Conservation (phyloP, 1,140 invertebrate species). For the Pogonus chalceus region DNA sequence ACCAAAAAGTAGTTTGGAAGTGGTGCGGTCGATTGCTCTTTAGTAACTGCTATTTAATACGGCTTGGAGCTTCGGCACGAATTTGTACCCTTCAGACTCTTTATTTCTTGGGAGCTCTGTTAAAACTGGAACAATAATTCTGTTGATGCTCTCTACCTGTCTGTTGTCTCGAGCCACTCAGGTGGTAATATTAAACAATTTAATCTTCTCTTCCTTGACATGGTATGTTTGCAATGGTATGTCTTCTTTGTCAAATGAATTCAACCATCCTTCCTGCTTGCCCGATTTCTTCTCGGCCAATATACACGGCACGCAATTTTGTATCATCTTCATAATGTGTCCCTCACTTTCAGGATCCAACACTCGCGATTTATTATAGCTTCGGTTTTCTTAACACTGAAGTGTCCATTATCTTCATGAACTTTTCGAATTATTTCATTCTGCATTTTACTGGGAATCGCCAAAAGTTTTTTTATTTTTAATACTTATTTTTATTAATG, state of each 20-base stretch:
- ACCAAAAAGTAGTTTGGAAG: conserved; percentile 29
- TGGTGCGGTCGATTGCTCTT: conserved; percentile 26
- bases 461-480: conserved; percentile 16
- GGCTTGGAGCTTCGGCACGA: conserved; percentile 24
- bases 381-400: conserved; percentile 29
- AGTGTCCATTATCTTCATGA: conserved; percentile 22
- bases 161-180: conserved; percentile 27
- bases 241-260: too few species aligned
- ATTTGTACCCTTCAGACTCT: conserved; percentile 30
- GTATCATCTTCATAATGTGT: conserved; percentile 32
- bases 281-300: too few species aligned
- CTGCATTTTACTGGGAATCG: conserved; percentile 17
- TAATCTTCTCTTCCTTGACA: conserved; percentile 22
- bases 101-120: conserved; percentile 19
- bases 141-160: conserved; percentile 27
- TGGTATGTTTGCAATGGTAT: conserved; percentile 34
- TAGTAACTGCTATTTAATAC: conserved; percentile 28
- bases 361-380: conserved; percentile 31
- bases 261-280: too few species aligned
- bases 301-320: too few species aligned
- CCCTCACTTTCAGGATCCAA: conserved; percentile 29
- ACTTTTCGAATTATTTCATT: too few species aligned
- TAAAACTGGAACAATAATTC: conserved; percentile 23
- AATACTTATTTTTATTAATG: conserved; percentile 17
- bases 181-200: conserved; percentile 24